A percentile compares a stretch with the other conserved stretches of the same genome.
These are phyloP conservation scores for Halocynthia aurantium DNA, from an alignment of 23 tunicate genomes.

Conservation along the genomic window DNA sequence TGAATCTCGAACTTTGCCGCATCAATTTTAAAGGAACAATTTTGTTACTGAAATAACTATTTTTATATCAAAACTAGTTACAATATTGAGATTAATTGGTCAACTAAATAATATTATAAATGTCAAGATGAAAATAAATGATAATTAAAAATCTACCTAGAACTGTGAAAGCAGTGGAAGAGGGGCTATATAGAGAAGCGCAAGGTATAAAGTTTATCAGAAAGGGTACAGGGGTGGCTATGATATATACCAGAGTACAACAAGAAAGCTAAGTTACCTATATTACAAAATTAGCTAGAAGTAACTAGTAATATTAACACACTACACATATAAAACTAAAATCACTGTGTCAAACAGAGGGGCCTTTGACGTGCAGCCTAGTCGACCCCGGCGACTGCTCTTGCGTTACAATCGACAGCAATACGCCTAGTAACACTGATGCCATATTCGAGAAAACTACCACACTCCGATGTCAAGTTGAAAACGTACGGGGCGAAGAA, in stretches of 20 bases:
- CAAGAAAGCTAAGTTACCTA: background rate
- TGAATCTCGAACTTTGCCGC: background rate
- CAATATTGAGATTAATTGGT: too few species aligned
- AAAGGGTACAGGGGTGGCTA: too few species aligned
- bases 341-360: background rate
- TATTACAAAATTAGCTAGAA: background rate
- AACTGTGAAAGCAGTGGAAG: too few species aligned
- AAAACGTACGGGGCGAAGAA: constrained; percentile 17
- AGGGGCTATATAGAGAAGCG: too few species aligned
- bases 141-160: too few species aligned
- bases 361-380: constrained; percentile 1
- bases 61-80: background rate
- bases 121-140: too few species aligned
- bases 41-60: background rate
- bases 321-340: too few species aligned
- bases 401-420: constrained; percentile 2
- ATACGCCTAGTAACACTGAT: background rate
- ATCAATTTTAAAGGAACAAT: background rate
- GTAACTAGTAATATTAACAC: background rate
- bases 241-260: background rate
- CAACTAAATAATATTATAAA: too few species aligned
- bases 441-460: constrained; percentile 5
- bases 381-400: background rate
- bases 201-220: too few species aligned
- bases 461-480: constrained; percentile 3